These are phyloP conservation scores for Abscondita cerata DNA, from an alignment of 2,888 invertebrate species.

Conservation along the genomic window DNA sequence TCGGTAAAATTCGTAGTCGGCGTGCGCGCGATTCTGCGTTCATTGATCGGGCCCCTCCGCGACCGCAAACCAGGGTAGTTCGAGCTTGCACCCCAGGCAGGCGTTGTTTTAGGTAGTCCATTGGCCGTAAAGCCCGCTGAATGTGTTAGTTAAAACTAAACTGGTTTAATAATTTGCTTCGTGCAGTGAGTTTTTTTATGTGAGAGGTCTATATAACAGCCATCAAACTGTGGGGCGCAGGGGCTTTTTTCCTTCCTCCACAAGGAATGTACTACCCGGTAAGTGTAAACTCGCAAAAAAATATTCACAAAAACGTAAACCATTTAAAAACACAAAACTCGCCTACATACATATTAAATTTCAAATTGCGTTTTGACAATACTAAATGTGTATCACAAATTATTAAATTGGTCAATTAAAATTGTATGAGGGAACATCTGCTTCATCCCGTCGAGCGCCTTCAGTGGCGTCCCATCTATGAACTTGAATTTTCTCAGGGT, in stretches of 20 bases:
- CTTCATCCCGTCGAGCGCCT: conserved; percentile 16
- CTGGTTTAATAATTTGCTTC: conserved; percentile 37
- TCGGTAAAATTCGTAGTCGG: conserved; percentile 32
- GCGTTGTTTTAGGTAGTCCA: conserved; percentile 48
- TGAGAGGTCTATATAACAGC: conserved; percentile 69
- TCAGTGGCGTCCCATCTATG: conserved; percentile 16
- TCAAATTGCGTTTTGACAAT: background rate
- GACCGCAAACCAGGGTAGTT: conserved; percentile 50
- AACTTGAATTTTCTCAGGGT: background rate
- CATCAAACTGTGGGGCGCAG: conserved; percentile 97
- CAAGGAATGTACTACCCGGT: conserved; percentile 98
- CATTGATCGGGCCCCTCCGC: conserved; percentile 55
- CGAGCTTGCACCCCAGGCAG: conserved; percentile 53
- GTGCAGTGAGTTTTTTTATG: conserved; percentile 61
- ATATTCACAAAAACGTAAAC: no score
- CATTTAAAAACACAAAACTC: no score
- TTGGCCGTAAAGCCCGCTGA: conserved; percentile 34
- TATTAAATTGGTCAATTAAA: conserved; percentile 11
- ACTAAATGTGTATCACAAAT: background rate
- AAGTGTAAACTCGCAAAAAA: conserved; percentile 62
- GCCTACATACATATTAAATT: no score
- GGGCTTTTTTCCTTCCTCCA: conserved; percentile 94
- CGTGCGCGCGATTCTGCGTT: conserved; percentile 50
- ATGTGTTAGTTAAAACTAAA: conserved; percentile 34
- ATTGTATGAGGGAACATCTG: conserved; percentile 23